Conservation (phyloP, 2,113 vertebrate species). For the Protobothrops mucrosquamatus region DNA sequence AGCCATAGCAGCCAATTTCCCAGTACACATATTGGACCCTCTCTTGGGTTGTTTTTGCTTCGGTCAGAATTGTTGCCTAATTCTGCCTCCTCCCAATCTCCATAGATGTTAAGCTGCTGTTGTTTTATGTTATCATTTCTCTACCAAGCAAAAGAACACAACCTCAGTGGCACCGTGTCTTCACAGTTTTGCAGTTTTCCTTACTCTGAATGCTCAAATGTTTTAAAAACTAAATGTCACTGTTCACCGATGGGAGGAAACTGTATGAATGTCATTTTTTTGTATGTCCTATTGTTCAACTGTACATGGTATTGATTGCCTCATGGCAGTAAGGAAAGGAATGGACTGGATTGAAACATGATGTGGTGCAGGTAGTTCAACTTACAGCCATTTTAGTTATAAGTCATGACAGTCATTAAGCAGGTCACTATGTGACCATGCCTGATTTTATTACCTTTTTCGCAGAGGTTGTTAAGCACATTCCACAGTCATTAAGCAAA, state of each 20-base stretch:
- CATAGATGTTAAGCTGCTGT: neutral
- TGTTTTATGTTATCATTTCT: neutral
- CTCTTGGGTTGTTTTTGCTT: neutral
- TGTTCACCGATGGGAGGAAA: neutral
- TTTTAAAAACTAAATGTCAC: neutral
- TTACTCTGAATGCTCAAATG: neutral
- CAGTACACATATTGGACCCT: neutral
- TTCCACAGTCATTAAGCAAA: neutral
- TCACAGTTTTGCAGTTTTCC: neutral
- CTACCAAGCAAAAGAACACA: neutral
- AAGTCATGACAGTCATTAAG: neutral
- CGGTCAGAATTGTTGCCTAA: neutral
- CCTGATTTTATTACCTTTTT: neutral
- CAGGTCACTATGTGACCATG: neutral
- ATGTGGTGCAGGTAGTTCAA: neutral
- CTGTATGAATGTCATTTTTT: neutral
- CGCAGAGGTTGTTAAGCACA: neutral
- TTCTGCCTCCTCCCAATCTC: neutral
- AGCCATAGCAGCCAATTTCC: neutral
- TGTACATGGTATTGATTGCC: neutral
- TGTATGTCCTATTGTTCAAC: neutral
- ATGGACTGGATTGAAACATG: neutral
- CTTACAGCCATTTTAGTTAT: neutral
- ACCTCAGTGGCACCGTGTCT: neutral
- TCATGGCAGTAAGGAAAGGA: neutral